Base-by-base conservation (phyloP, 92 coral and sea anemone genomes). In the Porites cylindrica region DNA sequence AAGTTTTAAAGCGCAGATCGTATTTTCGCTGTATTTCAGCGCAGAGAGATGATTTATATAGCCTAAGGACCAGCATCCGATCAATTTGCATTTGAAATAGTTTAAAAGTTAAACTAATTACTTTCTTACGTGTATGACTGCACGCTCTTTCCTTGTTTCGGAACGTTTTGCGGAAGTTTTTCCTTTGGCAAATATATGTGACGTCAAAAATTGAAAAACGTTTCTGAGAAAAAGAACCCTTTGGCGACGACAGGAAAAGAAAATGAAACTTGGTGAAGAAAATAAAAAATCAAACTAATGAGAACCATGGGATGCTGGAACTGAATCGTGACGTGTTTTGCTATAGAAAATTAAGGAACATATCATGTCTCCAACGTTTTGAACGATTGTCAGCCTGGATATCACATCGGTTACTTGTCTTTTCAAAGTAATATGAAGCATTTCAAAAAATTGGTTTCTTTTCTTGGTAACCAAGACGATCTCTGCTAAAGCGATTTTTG, bases 81-180 rank as follows among this genome's bases (percentile, higher is more conserved):
- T 79, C 64, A 67, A 80, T 52, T 56, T 70, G 58, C 7, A 59
- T 70, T 38, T 56, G 52, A 29, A 17, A 72, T 61, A 26, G 53
- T n/a, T 53, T 7, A 20, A 52, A 4, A 54, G 21, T 4, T 53
- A 10, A 60, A 19, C 53, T 54, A 29, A 32, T 56, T 2, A n/a
- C 6, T 32, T 70, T n/a, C 78, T n/a, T 82, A 52, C 78, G 70
- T 82, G 86, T 82, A 18, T 29, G 9, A 14, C 51, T 6, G 51
- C 66, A 58, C 70, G 70, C 12, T 63, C 19, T 32, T 23, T 79
- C 18, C n/a, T 24, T 9, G 59, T 82, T 32, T 82, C 58, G 71
- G 56, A 62, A 54, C 60, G 29, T 70, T 59, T 59, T 19, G 52
- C 78, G 70, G 78, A 82, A 4, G 77, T 38, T 20, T 6, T 1